phyloP scores from a whole-genome alignment of 2,113 vertebrate genomes.

The Tyto alba region DNA sequence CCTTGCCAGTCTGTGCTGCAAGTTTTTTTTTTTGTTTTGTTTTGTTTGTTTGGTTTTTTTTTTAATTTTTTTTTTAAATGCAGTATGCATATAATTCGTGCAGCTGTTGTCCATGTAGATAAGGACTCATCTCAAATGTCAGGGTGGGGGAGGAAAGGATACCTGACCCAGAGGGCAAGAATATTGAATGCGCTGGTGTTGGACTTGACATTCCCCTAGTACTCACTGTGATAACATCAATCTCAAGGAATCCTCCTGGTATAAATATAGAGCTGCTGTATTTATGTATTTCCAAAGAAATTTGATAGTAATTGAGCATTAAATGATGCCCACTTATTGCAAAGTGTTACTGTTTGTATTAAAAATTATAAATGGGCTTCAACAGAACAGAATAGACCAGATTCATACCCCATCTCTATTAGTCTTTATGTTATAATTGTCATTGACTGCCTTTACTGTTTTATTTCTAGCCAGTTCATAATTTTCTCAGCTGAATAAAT shows the following conservation, averaged over 20 bases:
- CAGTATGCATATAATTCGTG: not conserved
- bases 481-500: slow-evolving; percentile 56
- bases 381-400: slow-evolving; percentile 2
- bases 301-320: slow-evolving; percentile 65
- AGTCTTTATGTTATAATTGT: slow-evolving; percentile 52
- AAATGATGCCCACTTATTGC: slow-evolving; percentile 58
- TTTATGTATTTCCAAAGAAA: slow-evolving; percentile 62
- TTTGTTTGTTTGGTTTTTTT: no score
- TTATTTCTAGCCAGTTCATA: slow-evolving; percentile 62
- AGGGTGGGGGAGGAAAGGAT: not conserved
- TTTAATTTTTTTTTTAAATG: not conserved
- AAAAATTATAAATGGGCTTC: slow-evolving; percentile 57
- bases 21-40: no score
- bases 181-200: not conserved
- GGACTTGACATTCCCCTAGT: slow-evolving; percentile 56
- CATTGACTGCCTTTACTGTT: slow-evolving; percentile 47
- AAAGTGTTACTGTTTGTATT: slow-evolving; percentile 62
- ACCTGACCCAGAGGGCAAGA: not conserved
- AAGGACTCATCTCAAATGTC: slow-evolving; percentile 28
- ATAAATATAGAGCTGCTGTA: slow-evolving; percentile 21
- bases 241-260: slow-evolving; percentile 43
- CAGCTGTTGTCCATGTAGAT: not conserved
- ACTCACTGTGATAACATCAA: slow-evolving; percentile 49
- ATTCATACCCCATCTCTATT: slow-evolving; percentile 22
- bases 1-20: not conserved